Evolutionary conservation across 1,140 invertebrate genomes (phyloP).

Genomic region (Solen grandis): DNA sequence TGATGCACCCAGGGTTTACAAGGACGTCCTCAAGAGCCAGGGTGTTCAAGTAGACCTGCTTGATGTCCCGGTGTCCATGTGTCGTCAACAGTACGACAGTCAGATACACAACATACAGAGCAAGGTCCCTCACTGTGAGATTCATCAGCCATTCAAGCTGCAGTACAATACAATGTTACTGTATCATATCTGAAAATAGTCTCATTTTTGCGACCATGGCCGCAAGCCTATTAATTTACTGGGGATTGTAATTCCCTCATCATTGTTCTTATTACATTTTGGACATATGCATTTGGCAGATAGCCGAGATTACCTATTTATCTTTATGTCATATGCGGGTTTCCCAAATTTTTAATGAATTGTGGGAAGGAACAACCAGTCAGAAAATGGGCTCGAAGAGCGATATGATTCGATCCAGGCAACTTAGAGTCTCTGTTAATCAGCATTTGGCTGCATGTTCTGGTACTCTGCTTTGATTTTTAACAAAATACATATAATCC

Average conservation of each 20-base stretch:
- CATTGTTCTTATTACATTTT: background rate
- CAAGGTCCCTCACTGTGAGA: conserved; percentile 56
- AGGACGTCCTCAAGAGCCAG: conserved; percentile 59
- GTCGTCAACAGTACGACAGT: conserved; percentile 53
- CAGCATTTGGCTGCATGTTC: too few relatives aligned
- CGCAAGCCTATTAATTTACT: background rate
- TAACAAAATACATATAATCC: too few relatives aligned
- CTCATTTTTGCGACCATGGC: background rate
- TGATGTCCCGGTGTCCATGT: conserved; percentile 60
- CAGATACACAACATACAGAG: conserved; percentile 60
- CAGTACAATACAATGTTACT: too few relatives aligned
- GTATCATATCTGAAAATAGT: background rate
- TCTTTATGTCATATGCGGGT: too few relatives aligned
- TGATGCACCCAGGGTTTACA: conserved; percentile 47
- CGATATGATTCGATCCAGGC: too few relatives aligned
- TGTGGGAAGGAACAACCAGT: background rate
- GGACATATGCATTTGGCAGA: too few relatives aligned
- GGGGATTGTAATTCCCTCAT: too few relatives aligned
- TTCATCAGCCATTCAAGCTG: conserved; percentile 57
- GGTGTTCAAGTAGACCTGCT: conserved; percentile 33
- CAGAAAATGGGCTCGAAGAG: too few relatives aligned
- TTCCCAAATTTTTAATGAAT: background rate
- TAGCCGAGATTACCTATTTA: too few relatives aligned
- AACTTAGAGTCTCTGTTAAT: too few relatives aligned
- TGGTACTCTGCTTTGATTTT: too few relatives aligned